Percentiles rank a stretch among this genome's conserved stretches.
phyloP scores from a whole-genome alignment of 2,888 invertebrate species.

The Tinea trinotella region DNA sequence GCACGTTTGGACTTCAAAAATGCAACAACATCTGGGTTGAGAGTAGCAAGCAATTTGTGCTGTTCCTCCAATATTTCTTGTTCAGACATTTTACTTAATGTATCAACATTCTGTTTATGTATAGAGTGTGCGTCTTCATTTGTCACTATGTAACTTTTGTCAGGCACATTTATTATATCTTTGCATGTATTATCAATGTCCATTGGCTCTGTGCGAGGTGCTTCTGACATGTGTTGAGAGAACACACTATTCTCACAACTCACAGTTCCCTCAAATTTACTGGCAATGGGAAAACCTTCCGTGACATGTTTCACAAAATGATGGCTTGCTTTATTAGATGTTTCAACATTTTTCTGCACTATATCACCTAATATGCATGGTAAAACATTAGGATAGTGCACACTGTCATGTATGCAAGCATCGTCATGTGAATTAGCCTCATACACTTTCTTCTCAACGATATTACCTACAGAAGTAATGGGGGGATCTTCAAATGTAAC shows the following conservation, averaged over 20 bases:
- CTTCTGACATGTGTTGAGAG: slow-evolving; percentile 42
- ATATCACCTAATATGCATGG: slow-evolving; percentile 66
- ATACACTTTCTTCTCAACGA: slow-evolving; percentile 46
- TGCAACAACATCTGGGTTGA: slow-evolving; percentile 78
- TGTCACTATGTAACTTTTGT: slow-evolving; percentile 62
- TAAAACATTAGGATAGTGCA: slow-evolving; percentile 59
- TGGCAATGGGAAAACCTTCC: slow-evolving; percentile 66
- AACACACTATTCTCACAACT: slow-evolving; percentile 60
- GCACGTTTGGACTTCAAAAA: slow-evolving; percentile 70
- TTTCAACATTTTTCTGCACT: slow-evolving; percentile 61
- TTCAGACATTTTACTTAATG: slow-evolving; percentile 77
- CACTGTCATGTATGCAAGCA: slow-evolving; percentile 42
- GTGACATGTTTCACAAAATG: too few relatives aligned
- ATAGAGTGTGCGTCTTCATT: slow-evolving; percentile 71
- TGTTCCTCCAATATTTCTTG: slow-evolving; percentile 84
- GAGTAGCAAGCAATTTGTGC: slow-evolving; percentile 72
- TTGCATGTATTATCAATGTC: slow-evolving; percentile 31
- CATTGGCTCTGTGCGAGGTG: background rate
- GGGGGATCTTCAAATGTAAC: slow-evolving; percentile 41
- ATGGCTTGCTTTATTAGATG: slow-evolving; percentile 28
- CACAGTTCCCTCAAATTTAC: slow-evolving; percentile 43
- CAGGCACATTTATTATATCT: slow-evolving; percentile 27
- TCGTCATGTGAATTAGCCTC: background rate
- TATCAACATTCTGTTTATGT: slow-evolving; percentile 80
- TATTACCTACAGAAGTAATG: slow-evolving; percentile 35